Evolutionary conservation across 1,140 invertebrate species (phyloP).

Genomic region (Oryzaephilus surinamensis): DNA sequence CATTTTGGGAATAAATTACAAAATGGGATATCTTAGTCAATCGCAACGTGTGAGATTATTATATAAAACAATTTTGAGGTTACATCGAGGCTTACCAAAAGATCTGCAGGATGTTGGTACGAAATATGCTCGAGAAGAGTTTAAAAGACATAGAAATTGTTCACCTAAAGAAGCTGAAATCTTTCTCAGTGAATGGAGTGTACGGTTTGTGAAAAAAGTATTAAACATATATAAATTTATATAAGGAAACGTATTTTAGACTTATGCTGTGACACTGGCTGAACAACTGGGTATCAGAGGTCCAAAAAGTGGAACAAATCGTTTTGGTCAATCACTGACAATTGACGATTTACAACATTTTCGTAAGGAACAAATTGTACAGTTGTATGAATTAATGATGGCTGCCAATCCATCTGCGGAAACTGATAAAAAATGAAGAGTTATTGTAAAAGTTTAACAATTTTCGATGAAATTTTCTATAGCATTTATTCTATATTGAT

Average conservation of each 20-base stretch:
- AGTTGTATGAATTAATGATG: slow-evolving; percentile 74
- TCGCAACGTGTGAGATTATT: slow-evolving; percentile 60
- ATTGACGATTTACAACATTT: slow-evolving; percentile 56
- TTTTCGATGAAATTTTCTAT: too few species aligned
- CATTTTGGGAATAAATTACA: too few species aligned
- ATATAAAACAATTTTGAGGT: slow-evolving; percentile 80
- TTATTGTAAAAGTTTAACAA: too few species aligned
- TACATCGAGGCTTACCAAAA: slow-evolving; percentile 70
- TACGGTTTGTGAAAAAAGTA: slow-evolving; percentile 39
- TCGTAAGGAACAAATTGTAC: slow-evolving; percentile 67
- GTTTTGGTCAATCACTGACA: slow-evolving; percentile 51
- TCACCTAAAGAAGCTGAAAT: slow-evolving; percentile 53
- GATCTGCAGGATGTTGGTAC: slow-evolving; percentile 69
- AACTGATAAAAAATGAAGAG: too few species aligned
- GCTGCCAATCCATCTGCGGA: slow-evolving; percentile 42
- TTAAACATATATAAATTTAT: slow-evolving; percentile 7
- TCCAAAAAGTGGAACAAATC: slow-evolving; percentile 40
- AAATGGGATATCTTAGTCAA: slow-evolving; percentile 27
- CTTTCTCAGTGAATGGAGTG: slow-evolving; percentile 85
- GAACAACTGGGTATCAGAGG: slow-evolving; percentile 58
- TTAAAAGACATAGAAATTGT: slow-evolving; percentile 75
- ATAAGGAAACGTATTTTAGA: slow-evolving; percentile 40
- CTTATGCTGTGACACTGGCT: slow-evolving; percentile 61
- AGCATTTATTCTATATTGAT: neutral
- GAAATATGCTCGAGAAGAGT: slow-evolving; percentile 81